A percentile compares a stretch with the other conserved stretches of the same genome.
phyloP scores from a whole-genome alignment of 2,797 vertebrate species.

The Brachymystax lenok region DNA sequence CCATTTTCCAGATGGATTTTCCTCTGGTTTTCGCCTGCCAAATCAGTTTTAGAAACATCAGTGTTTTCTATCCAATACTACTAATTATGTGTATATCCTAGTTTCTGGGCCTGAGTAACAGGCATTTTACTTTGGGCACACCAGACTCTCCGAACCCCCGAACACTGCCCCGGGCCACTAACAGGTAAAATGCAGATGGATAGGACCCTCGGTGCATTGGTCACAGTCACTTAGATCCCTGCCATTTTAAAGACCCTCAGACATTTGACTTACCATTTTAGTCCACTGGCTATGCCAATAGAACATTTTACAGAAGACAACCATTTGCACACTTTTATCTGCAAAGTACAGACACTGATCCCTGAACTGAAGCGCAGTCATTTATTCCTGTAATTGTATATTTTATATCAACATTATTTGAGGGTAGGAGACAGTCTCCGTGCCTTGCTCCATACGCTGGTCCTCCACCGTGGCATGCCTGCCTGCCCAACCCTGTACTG shows the following conservation, averaged over 20 bases:
- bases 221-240: background rate
- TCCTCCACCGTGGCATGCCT: background rate
- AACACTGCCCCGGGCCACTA: too few relatives aligned
- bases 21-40: too few relatives aligned
- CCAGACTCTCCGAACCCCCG: too few relatives aligned
- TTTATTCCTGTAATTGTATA: background rate
- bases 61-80: too few relatives aligned
- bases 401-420: background rate
- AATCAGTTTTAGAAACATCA: too few relatives aligned
- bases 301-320: background rate
- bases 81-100: too few relatives aligned
- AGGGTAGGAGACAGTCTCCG: background rate
- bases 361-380: background rate
- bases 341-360: background rate
- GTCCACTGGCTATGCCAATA: background rate
- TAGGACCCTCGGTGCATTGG: background rate
- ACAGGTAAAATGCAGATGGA: background rate
- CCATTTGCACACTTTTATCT: background rate
- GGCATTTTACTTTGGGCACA: too few relatives aligned
- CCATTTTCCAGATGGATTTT: too few relatives aligned
- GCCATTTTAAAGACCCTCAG: background rate
- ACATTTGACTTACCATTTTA: background rate
- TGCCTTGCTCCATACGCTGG: background rate
- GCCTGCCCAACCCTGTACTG: constrained; percentile 8
- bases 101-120: too few relatives aligned